Base-by-base conservation (phyloP, 2,888 invertebrate species). In the Hydropsyche betteni region DNA sequence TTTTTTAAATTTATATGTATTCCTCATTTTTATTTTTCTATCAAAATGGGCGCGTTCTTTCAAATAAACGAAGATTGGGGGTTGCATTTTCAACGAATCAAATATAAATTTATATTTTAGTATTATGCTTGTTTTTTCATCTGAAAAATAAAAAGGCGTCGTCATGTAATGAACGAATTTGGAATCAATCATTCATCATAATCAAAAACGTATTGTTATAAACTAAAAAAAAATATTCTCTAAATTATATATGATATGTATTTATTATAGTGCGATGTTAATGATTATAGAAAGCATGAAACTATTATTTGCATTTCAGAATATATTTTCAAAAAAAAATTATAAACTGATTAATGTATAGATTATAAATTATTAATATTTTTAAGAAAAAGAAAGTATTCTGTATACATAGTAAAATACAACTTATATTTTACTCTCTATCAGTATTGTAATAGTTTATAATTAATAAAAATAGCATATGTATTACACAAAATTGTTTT, bases 321-420 rank as follows among this genome's bases (percentile, higher is more conserved):
- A 3, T 64, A 24, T 14, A 50, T 69, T 68, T 38, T 68, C 44
- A 44, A 44, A 10, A 44, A 24, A 69, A 50, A 24, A 50, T 69
- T 50, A 8, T 14, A 51, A 51, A 64, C 36, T 64, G 36, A 69
- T 69, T 51, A 69, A 12, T 68, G 50, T 69, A 69, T 69, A 69
- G 64, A 69, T 69, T 51, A 51, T 69, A 16, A 33, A 16, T 55
- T 55, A 55, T 55, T 16, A 16, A 55, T 16, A 55, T 55, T 6
- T 36, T 69, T 69, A 69, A 69, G 69, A 69, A 50, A n/a, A 61
- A n/a, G 44, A 69, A 69, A 69, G 69, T 69, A 69, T 69, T 69
- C 69, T 69, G 33, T 69, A 69, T 69, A 69, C 14, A 50, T 69
- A 69, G 69, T 16, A 33, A 69, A 51, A 50, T 33, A 44, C 16